Percentiles rank a stretch among this genome's conserved stretches.
These are phyloP conservation scores for Prionailurus bengalensis DNA, from an alignment of 2,113 vertebrate genomes.

Conservation along the genomic window DNA sequence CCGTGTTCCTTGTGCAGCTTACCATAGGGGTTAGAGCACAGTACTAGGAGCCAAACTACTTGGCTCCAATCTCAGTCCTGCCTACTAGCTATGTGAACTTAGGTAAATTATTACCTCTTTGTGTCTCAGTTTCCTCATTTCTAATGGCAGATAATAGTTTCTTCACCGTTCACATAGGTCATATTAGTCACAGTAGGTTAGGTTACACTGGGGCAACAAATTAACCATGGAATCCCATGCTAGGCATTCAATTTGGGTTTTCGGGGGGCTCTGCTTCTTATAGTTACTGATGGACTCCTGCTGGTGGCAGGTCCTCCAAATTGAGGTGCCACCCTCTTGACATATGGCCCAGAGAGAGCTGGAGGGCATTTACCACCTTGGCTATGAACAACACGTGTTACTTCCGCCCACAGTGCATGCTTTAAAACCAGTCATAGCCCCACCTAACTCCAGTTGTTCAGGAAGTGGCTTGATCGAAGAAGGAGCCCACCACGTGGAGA, in stretches of 20 bases:
- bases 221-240: not conserved
- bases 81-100: not conserved
- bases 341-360: not conserved
- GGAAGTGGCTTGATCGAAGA: not conserved
- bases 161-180: not conserved
- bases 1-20: not conserved
- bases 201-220: not conserved
- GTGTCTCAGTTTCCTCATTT: not conserved
- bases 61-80: not conserved
- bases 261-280: not conserved
- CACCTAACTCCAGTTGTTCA: not conserved
- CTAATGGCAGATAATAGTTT: not conserved
- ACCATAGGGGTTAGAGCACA: not conserved
- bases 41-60: not conserved
- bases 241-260: not conserved
- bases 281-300: not conserved
- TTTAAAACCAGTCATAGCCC: not conserved
- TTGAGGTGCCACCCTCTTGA: not conserved
- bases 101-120: not conserved
- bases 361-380: not conserved
- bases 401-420: not conserved
- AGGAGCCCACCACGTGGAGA: not conserved
- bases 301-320: not conserved
- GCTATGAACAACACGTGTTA: not conserved
- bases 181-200: not conserved